phyloP scores from a whole-genome alignment of 23 tunicate genomes.

The Halocynthia aurantium region DNA sequence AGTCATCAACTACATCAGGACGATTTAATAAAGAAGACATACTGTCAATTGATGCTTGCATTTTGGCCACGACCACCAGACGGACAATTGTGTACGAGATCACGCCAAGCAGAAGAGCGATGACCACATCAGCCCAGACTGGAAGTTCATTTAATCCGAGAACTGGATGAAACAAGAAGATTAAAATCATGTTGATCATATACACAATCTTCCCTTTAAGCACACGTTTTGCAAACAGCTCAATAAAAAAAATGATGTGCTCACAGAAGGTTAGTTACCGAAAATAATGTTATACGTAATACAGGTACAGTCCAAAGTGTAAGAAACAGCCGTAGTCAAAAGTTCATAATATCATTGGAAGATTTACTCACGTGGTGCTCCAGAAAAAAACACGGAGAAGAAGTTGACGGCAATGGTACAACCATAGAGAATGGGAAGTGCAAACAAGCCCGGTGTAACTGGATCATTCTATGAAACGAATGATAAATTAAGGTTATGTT shows the following conservation, averaged over 20 bases:
- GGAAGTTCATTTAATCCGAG: constrained; percentile 60
- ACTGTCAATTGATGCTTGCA: constrained; percentile 40
- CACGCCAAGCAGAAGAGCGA: constrained; percentile 38
- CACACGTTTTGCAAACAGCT: not conserved
- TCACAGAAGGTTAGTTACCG: too few species aligned
- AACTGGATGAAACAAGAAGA: constrained; percentile 6
- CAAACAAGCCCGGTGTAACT: constrained; percentile 58
- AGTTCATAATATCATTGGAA: not conserved
- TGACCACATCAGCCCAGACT: constrained; percentile 38
- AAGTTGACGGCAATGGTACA: constrained; percentile 72
- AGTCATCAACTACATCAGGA: not conserved
- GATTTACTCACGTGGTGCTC: constrained; percentile 16
- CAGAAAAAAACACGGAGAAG: constrained; percentile 80
- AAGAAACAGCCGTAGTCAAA: too few species aligned
- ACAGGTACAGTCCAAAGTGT: too few species aligned
- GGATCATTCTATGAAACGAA: constrained; percentile 48
- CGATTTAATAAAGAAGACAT: not conserved
- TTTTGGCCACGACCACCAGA: constrained; percentile 44
- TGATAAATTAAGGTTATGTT: not conserved
- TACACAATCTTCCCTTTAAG: not conserved
- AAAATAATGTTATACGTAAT: too few species aligned
- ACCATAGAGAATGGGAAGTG: constrained; percentile 84
- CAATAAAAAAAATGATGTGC: not conserved
- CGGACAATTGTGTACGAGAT: constrained; percentile 56
- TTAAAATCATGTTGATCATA: too few species aligned